Evolutionary conservation across 2,888 invertebrate species (phyloP).

Genomic region (Antheraea yamamai): DNA sequence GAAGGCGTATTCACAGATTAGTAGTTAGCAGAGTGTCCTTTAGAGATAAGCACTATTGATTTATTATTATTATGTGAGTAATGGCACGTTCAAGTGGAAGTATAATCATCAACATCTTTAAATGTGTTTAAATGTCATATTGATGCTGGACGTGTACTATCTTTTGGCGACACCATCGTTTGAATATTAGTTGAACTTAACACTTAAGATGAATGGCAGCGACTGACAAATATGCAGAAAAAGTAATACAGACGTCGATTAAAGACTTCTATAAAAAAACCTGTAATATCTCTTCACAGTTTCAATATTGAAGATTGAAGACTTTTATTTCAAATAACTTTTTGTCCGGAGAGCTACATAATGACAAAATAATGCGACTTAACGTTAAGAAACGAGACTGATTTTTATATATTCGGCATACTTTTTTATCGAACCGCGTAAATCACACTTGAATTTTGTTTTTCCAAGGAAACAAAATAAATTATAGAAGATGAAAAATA

Average conservation of each 20-base stretch:
- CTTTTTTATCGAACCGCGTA: neutral
- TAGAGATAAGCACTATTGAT: no score
- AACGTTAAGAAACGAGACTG: neutral
- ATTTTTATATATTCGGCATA: neutral
- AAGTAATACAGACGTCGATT: neutral
- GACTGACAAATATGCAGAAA: neutral
- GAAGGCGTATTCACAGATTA: no score
- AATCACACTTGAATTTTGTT: neutral
- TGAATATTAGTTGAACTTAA: no score
- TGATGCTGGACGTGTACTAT: no score
- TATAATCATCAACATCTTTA: no score
- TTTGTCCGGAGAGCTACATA: neutral
- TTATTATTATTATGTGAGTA: no score
- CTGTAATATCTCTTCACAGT: neutral
- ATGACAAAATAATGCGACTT: neutral
- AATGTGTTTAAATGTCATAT: no score
- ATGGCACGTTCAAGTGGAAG: no score
- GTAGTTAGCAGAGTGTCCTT: no score
- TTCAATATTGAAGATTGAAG: conserved; percentile 3
- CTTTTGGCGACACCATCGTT: no score
- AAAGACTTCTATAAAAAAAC: neutral
- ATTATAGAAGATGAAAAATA: neutral
- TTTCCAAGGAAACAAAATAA: neutral
- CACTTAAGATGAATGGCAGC: neutral
- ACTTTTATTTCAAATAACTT: conserved; percentile 7